Conservation (phyloP, 1,140 invertebrate genomes). For the Caerostris extrusa region DNA sequence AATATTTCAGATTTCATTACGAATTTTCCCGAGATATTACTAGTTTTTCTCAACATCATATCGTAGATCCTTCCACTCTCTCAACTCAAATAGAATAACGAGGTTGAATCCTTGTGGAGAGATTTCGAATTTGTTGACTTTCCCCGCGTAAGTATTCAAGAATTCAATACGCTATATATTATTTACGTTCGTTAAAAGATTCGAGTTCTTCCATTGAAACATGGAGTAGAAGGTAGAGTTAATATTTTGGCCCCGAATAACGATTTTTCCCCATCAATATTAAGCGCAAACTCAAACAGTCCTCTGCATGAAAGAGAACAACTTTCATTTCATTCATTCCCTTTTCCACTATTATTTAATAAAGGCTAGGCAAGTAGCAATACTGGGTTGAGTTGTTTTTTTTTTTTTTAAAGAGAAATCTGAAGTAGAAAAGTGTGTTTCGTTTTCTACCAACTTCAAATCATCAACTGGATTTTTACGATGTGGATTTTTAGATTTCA, state of each 20-base stretch:
- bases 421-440: too few species aligned
- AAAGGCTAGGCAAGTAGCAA: neutral
- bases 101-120: neutral
- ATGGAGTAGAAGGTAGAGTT: neutral
- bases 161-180: constrained; percentile 1
- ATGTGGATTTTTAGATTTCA: neutral
- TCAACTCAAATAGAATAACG: neutral
- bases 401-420: neutral
- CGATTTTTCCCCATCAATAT: constrained; percentile 12
- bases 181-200: constrained; percentile 36
- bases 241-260: neutral
- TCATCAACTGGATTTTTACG: neutral
- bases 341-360: neutral
- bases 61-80: neutral
- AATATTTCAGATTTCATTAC: neutral
- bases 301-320: neutral
- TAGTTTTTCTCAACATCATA: neutral
- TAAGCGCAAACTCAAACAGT: neutral
- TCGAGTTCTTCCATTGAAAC: neutral
- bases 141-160: neutral
- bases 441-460: neutral
- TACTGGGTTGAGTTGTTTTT: neutral
- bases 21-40: neutral
- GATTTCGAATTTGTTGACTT: neutral
- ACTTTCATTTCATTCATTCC: neutral